Base-by-base conservation (phyloP, 1,140 invertebrate species). In the Leptopilina boulardi region DNA sequence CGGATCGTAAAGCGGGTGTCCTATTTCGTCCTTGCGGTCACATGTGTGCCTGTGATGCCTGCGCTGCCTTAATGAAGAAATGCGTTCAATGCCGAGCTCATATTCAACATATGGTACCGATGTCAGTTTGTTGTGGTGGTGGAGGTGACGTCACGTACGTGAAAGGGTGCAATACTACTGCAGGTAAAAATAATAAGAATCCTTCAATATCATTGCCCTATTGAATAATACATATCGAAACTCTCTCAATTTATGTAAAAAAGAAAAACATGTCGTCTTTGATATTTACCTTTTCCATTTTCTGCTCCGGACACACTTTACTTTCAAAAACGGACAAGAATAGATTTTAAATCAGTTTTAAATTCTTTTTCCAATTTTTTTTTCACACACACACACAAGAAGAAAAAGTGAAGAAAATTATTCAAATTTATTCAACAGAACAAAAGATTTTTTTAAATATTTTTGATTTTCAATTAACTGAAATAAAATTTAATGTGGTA, bases 21-120 rank as follows among this genome's bases (percentile, higher is more conserved):
- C 92, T 98, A 80, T 98, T 99, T 92, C 95, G 96, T 81, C 98
- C 98, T 3, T 99, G 98, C 91, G 95, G 96, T 73, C 98, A 99
- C 91, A 97, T 99, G 94, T 96, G 96, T 90, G 97, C 97, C 30
- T 99, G 98, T 92, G 96, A 96, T 86, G 94, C 94, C 81, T 99
- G 98, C 92, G 96, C 97, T 73, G 94, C 95, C 71, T 93, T 99
- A 71, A 98, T 99, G 97, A 98, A 98, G 92, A 99, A 98, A 91
- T 99, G 98, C 92, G 96, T 99, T 0, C 94, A 97, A 84, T 99
- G 98, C 89, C 93, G 98, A 80, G 94, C 96, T 9, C 95, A 96
- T 84, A 97, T 99, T 85, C 96, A 96, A 79, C 93, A 94, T 85
- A 94, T 95, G 89, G 89, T 94, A 71, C 93, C 93, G 13, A 94